Percentiles rank a stretch among this genome's conserved stretches.
These are phyloP conservation scores for Flexamia atlantica DNA, from an alignment of 2,888 invertebrate species.

Conservation along the genomic window DNA sequence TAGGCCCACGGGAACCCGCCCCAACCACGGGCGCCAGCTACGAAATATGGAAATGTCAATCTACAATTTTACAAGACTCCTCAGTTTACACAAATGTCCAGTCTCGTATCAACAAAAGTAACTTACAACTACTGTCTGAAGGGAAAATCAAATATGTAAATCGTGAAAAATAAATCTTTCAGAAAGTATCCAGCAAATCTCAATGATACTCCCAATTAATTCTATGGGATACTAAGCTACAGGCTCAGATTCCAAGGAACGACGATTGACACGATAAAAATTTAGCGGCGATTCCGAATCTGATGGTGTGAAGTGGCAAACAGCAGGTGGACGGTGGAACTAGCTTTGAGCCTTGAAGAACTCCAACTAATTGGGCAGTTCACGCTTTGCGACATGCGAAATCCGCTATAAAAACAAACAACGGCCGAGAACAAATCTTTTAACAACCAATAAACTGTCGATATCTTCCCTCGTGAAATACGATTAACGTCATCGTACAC, in stretches of 20 bases:
- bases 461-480: conserved; percentile 14
- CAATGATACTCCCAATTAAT: neutral
- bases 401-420: conserved; percentile 43
- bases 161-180: no score
- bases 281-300: conserved; percentile 12
- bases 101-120: no score
- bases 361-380: conserved; percentile 28
- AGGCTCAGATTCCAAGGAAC: neutral
- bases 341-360: neutral
- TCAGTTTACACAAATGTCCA: no score
- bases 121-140: no score
- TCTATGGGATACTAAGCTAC: no score
- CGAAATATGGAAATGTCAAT: no score
- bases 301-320: no score
- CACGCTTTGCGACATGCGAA: conserved; percentile 6
- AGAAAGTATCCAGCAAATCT: no score
- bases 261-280: conserved; percentile 5
- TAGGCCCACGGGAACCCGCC: no score
- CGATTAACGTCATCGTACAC: conserved; percentile 11
- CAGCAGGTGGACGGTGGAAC: conserved; percentile 28
- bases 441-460: conserved; percentile 42
- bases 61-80: no score
- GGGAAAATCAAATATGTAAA: no score
- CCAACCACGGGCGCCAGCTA: no score
- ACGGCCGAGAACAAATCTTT: conserved; percentile 37